Evolutionary conservation across 2,797 vertebrate genomes (phyloP).

Genomic region (Anas georgica): DNA sequence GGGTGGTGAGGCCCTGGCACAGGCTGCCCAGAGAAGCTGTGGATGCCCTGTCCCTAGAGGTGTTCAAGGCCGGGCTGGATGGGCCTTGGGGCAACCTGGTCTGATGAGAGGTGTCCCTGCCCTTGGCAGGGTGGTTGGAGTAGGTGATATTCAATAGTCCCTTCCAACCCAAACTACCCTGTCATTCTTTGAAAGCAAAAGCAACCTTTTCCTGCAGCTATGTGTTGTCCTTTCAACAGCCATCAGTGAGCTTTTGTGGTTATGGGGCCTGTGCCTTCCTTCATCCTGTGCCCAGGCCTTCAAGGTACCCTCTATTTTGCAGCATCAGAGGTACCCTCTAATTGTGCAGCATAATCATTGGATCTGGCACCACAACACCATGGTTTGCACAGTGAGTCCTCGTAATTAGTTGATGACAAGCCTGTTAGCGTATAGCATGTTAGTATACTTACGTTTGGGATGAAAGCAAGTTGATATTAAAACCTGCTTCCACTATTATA

Average conservation of each 20-base stretch:
- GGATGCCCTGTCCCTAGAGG: background rate
- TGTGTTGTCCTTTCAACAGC: background rate
- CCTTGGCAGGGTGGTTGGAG: background rate
- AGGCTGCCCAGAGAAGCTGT: background rate
- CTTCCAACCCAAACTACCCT: background rate
- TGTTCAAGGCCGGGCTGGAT: background rate
- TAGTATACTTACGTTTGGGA: rapidly evolving
- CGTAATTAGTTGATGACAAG: background rate
- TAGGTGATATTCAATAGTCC: background rate
- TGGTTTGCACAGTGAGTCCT: background rate
- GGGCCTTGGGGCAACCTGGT: background rate
- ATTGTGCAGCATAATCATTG: background rate
- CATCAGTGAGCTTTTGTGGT: rapidly evolving
- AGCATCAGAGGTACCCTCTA: no score
- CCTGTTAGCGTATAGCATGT: background rate
- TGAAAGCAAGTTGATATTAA: no score
- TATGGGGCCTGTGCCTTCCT: no score
- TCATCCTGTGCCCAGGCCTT: background rate
- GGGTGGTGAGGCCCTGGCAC: background rate
- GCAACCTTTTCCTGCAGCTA: background rate
- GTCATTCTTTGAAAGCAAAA: background rate
- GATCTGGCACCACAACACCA: rapidly evolving
- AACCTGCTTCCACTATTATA: background rate
- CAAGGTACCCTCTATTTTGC: no score
- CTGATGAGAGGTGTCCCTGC: background rate